Evolutionary conservation across 2,888 invertebrate genomes (phyloP).

Genomic region (Cetonia aurata): DNA sequence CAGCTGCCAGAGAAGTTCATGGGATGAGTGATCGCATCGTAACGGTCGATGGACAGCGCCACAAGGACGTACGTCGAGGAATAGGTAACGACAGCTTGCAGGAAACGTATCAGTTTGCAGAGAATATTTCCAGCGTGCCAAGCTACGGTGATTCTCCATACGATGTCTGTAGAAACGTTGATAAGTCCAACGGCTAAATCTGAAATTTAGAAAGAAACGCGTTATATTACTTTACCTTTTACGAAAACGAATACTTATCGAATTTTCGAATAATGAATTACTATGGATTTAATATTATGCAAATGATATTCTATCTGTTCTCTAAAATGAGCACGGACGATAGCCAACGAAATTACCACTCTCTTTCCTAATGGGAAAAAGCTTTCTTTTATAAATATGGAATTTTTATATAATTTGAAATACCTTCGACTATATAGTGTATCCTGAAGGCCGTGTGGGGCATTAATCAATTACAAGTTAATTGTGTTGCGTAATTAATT

Average conservation of each 20-base stretch:
- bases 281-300: neutral
- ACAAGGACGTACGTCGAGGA: constrained; percentile 94
- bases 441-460: too few species aligned
- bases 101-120: constrained; percentile 88
- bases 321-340: too few species aligned
- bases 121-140: constrained; percentile 92
- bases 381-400: too few species aligned
- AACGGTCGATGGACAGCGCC: constrained; percentile 91
- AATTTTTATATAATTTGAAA: too few species aligned
- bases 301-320: neutral
- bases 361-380: too few species aligned
- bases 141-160: constrained; percentile 89
- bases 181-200: constrained; percentile 91
- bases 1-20: constrained; percentile 96
- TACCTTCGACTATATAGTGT: too few species aligned
- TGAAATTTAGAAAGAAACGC: constrained; percentile 65
- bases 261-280: constrained; percentile 2
- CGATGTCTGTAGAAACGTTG: constrained; percentile 89
- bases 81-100: constrained; percentile 90
- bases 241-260: neutral
- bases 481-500: too few species aligned
- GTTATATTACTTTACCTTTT: neutral
- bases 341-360: too few species aligned
- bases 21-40: constrained; percentile 93
- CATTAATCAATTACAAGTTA: too few species aligned